Conservation (phyloP, 1,140 invertebrate genomes). For the Sinonovacula constricta region DNA sequence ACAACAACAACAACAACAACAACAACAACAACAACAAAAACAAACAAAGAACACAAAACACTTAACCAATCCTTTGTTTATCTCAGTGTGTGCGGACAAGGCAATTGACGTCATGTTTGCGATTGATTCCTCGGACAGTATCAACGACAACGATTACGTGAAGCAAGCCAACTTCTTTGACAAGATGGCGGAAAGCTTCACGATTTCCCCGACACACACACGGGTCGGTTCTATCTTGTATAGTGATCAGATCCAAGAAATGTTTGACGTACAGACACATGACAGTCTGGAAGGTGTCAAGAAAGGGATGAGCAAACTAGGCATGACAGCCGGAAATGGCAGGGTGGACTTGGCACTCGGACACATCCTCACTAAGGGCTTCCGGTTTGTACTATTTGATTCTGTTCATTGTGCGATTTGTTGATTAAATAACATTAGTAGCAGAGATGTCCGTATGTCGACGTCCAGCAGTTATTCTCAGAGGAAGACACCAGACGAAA, state of each 20-base stretch:
- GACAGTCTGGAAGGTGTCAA: constrained; percentile 43
- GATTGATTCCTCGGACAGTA: constrained; percentile 61
- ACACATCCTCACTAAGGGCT: constrained; percentile 63
- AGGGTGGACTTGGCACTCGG: constrained; percentile 55
- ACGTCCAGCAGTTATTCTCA: too few relatives aligned
- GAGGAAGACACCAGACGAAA: too few relatives aligned
- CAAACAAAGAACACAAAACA: too few relatives aligned
- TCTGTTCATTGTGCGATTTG: too few relatives aligned
- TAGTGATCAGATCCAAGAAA: constrained; percentile 55
- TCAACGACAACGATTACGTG: constrained; percentile 56
- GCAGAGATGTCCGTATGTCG: too few relatives aligned
- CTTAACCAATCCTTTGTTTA: too few relatives aligned
- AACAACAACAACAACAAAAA: too few relatives aligned
- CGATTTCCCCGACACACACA: constrained; percentile 54
- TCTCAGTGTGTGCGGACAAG: constrained; percentile 59
- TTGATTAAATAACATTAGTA: too few relatives aligned
- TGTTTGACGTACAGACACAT: constrained; percentile 59
- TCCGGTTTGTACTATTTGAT: too few relatives aligned
- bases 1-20: too few relatives aligned
- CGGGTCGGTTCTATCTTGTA: constrained; percentile 62
- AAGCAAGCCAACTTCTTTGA: constrained; percentile 61
- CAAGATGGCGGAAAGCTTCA: constrained; percentile 52
- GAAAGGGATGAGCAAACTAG: constrained; percentile 48
- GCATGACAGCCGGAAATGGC: constrained; percentile 53
- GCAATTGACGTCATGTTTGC: constrained; percentile 65